A percentile compares a stretch with the other conserved stretches of the same genome.
Conservation (phyloP, 2,888 invertebrate species). For the Leucophora obtusa region DNA sequence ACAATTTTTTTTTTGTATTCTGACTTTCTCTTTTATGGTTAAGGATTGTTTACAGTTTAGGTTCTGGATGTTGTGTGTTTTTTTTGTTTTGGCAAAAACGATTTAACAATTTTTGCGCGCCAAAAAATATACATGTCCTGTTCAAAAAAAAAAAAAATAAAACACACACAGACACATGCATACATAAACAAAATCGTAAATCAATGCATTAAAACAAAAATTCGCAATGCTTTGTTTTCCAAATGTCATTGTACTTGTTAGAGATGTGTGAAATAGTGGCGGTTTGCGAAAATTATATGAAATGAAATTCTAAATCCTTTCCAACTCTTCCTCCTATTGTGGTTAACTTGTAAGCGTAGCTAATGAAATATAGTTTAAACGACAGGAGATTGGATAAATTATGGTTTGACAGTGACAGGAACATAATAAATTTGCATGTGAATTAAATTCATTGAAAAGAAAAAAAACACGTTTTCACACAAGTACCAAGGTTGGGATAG, state of each 20-base stretch:
- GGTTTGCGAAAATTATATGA: constrained; percentile 26
- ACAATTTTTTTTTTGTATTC: neutral
- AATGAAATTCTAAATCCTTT: constrained; percentile 20
- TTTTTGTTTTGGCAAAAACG: constrained; percentile 14
- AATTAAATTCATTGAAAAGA: constrained; percentile 12
- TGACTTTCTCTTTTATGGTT: constrained; percentile 48
- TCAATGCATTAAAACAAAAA: constrained; percentile 47
- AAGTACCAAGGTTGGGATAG: neutral
- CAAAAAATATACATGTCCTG: constrained; percentile 48
- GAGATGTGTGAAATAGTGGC: constrained; percentile 8
- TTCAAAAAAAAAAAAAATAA: neutral
- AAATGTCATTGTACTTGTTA: constrained; percentile 36
- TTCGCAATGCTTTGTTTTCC: constrained; percentile 49
- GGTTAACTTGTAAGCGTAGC: constrained; percentile 40
- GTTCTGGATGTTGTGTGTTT: neutral
- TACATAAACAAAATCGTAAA: constrained; percentile 32
- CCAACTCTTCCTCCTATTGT: neutral
- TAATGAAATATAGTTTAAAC: constrained; percentile 31
- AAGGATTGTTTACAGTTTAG: constrained; percentile 29
- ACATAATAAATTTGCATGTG: constrained; percentile 30
- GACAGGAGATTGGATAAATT: constrained; percentile 27
- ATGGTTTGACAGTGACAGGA: constrained; percentile 15
- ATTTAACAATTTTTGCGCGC: constrained; percentile 45
- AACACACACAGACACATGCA: constrained; percentile 1
- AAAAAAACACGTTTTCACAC: neutral